Evolutionary conservation across 2,113 vertebrate genomes (phyloP).

Genomic region (Otis tarda): DNA sequence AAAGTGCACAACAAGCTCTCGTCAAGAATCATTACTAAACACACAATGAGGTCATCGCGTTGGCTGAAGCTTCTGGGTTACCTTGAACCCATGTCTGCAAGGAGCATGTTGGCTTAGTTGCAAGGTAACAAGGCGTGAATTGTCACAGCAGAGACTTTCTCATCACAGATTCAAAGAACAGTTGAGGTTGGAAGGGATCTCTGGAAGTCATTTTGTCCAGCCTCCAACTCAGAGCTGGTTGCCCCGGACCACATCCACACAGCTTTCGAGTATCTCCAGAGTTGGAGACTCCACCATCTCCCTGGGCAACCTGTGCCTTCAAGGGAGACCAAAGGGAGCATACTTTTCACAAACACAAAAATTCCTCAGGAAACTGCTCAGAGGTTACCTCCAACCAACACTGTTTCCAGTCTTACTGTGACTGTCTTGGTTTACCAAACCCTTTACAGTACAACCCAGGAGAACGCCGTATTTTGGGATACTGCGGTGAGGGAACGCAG

Average conservation of each 20-base stretch:
- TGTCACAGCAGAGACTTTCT: neutral
- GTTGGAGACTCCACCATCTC: neutral
- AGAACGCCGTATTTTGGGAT: neutral
- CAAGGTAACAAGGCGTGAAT: neutral
- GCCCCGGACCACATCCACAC: neutral
- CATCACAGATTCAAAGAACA: too few relatives aligned
- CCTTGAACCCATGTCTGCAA: neutral
- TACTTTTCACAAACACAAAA: neutral
- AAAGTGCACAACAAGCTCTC: neutral
- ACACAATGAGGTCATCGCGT: neutral
- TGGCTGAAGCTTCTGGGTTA: neutral
- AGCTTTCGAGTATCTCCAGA: neutral
- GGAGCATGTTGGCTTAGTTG: neutral
- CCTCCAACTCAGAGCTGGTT: neutral
- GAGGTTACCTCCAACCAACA: neutral
- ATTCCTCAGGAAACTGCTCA: neutral
- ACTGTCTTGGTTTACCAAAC: neutral
- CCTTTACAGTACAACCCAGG: neutral
- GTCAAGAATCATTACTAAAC: neutral
- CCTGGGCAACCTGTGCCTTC: fast-evolving
- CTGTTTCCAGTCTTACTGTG: neutral
- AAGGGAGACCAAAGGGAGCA: neutral
- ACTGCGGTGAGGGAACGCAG: neutral
- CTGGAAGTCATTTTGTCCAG: neutral
- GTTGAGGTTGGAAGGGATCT: neutral